phyloP scores from a whole-genome alignment of 2,888 invertebrate species.

The Oligia strigilis region DNA sequence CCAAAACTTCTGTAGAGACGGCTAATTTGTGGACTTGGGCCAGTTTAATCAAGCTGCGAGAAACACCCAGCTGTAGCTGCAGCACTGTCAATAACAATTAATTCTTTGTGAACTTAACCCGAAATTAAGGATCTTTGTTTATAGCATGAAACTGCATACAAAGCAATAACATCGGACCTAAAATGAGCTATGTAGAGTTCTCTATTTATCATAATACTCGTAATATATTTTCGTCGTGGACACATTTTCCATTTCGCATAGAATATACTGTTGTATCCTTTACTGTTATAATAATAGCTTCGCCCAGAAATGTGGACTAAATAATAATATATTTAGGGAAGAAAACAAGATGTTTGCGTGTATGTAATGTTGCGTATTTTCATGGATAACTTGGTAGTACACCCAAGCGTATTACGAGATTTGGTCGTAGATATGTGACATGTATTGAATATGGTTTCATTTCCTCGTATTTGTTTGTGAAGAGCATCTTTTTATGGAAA shows the following conservation, averaged over 20 bases:
- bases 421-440: constrained; percentile 16
- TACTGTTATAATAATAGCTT: constrained; percentile 48
- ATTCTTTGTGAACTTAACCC: constrained; percentile 48
- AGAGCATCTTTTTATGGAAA: background rate
- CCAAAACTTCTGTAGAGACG: constrained; percentile 27
- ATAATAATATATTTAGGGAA: constrained; percentile 50
- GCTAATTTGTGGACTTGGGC: constrained; percentile 58
- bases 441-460: constrained; percentile 23
- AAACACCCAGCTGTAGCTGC: constrained; percentile 42
- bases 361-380: constrained; percentile 37
- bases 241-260: constrained; percentile 56
- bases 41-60: constrained; percentile 60
- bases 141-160: constrained; percentile 28
- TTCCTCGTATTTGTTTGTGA: background rate
- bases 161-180: constrained; percentile 18
- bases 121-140: constrained; percentile 42
- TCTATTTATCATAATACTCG: constrained; percentile 48
- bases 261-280: constrained; percentile 45
- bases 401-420: constrained; percentile 39
- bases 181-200: constrained; percentile 35
- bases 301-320: constrained; percentile 38
- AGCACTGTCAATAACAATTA: constrained; percentile 59
- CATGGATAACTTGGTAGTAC: constrained; percentile 28
- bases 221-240: constrained; percentile 58
- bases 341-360: constrained; percentile 42